Base-by-base conservation (phyloP, 2,113 vertebrate species). In the Speoplatyrhinus poulsoni region DNA sequence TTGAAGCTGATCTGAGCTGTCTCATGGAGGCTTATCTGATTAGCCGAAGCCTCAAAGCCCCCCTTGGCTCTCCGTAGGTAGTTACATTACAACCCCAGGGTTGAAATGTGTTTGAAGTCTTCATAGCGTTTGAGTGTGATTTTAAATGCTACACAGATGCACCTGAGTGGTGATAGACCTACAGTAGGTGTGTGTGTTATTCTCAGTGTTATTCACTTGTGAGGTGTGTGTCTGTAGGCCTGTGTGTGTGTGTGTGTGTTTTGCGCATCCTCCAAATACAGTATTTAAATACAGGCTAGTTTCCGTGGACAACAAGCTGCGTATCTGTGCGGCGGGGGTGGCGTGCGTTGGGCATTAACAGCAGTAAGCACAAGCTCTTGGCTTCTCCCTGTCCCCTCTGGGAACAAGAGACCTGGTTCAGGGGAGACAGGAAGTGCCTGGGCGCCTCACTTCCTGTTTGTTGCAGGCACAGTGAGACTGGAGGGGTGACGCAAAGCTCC, bases 381-480 rank as follows among this genome's bases (percentile, higher is more conserved):
- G 19, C 55, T 73, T 56, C 46, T 80, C 52, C 6, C 15, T 9
- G 19, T 64, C 60, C 53, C 70, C 54, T 70, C 73, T 85, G 60
- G 75, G 73, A 86, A 89, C 71, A 74, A 72, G 82, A 78, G 72
- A 69, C 82, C 77, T 75, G 66, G 80, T 88, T 81, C 62, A 73
- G 73, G 77, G 73, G 76, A 84, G 81, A 81, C 74, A 71, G 87
- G 82, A 90, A 88, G 83, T 80, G 70, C 53, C 67, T 76, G 61
- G 88, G 85, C 76, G 86, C 73, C 87, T 85, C 81, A 87, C 82
- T 90, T 90, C 83, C 87, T 90, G 85, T 89, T 88, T 87, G 72
- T 83, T 82, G 56, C 63, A 59, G 55, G 58, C 56, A 13, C 60
- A 77, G 65, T 52, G 46, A 60, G 70, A 56, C 63, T 59, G 78